A percentile compares a stretch with the other conserved stretches of the same genome.
These are phyloP conservation scores for Charina bottae DNA, from an alignment of 2,113 vertebrate genomes.

Conservation along the genomic window DNA sequence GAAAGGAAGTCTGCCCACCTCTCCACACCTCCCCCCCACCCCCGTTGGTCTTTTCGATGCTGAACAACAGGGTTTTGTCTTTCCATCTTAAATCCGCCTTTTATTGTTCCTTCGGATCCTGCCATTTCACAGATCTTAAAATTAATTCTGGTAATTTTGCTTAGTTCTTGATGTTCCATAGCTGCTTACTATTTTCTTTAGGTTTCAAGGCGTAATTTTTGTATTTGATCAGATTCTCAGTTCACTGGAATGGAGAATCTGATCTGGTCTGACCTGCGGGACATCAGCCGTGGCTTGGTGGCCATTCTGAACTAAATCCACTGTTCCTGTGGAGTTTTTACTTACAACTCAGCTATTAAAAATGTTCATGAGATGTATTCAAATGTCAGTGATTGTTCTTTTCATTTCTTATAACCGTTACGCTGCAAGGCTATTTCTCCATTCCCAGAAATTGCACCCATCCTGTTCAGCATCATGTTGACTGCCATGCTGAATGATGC, in stretches of 20 bases:
- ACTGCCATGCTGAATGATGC: too few species aligned
- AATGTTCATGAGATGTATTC: neutral
- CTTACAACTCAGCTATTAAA: neutral
- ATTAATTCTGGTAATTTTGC: neutral
- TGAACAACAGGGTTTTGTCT: neutral
- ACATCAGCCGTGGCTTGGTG: neutral
- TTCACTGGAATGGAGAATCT: neutral
- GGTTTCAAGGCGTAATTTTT: neutral
- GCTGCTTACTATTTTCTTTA: neutral
- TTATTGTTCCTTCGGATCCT: neutral
- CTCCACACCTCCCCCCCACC: neutral
- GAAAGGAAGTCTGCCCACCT: too few species aligned
- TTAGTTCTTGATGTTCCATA: neutral
- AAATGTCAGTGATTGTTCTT: neutral
- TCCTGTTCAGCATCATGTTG: too few species aligned
- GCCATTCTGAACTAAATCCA: neutral
- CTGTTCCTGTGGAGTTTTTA: neutral
- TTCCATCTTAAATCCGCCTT: neutral
- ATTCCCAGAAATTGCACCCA: slow-evolving; percentile 27
- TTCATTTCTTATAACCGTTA: neutral
- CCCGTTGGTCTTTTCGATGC: too few species aligned
- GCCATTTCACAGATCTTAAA: neutral
- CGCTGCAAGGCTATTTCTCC: slow-evolving; percentile 5
- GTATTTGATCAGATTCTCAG: neutral
- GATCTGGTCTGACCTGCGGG: neutral